Evolutionary conservation across 2,888 invertebrate species (phyloP).

Genomic region (Pyralis farinalis): DNA sequence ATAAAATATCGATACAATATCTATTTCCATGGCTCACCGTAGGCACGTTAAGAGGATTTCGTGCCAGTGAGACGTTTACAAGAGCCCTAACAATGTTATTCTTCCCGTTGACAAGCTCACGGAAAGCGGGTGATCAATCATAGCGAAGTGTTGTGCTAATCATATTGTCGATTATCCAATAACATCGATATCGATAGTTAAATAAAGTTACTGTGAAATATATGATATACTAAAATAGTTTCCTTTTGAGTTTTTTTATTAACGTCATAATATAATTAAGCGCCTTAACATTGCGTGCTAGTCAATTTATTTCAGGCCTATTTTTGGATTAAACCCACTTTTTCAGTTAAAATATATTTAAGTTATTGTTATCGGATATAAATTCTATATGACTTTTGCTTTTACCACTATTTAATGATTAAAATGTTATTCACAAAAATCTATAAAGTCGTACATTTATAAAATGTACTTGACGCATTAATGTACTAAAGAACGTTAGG

Average conservation of each 20-base stretch:
- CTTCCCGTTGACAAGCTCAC: slow-evolving; percentile 67
- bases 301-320: background rate
- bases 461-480: too few relatives aligned
- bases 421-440: too few relatives aligned
- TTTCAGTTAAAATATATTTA: too few relatives aligned
- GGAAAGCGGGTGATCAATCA: slow-evolving; percentile 69
- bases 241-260: too few relatives aligned
- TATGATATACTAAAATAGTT: too few relatives aligned
- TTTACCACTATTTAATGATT: too few relatives aligned
- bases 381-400: too few relatives aligned
- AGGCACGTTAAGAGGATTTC: slow-evolving; percentile 60
- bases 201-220: background rate
- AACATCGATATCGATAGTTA: slow-evolving; percentile 20
- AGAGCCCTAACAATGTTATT: slow-evolving; percentile 75
- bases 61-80: slow-evolving; percentile 66
- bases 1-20: slow-evolving; percentile 28
- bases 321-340: background rate
- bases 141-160: slow-evolving; percentile 49
- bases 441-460: too few relatives aligned
- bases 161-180: slow-evolving; percentile 27
- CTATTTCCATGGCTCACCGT: slow-evolving; percentile 33
- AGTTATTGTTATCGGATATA: too few relatives aligned
- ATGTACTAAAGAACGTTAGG: too few relatives aligned
- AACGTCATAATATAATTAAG: background rate
- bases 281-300: background rate